phyloP scores from a whole-genome alignment of 2,113 vertebrate genomes.

The Macroglossus sobrinus region DNA sequence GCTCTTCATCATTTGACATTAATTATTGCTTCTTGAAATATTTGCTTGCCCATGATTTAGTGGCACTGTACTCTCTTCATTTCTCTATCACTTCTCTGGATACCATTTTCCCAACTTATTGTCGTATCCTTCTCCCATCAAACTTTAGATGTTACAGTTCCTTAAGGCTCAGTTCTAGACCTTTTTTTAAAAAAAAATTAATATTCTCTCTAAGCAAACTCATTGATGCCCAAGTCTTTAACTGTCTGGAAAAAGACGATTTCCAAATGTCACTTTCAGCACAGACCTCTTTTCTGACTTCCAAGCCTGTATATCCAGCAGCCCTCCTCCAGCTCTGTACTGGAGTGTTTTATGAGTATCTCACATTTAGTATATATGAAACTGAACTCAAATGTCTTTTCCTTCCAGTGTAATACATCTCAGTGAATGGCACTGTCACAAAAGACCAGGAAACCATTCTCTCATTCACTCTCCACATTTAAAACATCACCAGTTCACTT shows the following conservation, averaged over 20 bases:
- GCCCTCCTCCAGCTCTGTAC: background rate
- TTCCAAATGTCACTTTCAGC: background rate
- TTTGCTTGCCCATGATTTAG: background rate
- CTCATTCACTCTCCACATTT: background rate
- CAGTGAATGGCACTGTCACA: background rate
- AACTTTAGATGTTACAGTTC: background rate
- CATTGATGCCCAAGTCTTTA: background rate
- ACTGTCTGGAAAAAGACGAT: background rate
- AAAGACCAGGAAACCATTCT: background rate
- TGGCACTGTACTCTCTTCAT: background rate
- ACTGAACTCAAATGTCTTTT: background rate
- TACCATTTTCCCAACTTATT: background rate
- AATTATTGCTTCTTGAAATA: background rate
- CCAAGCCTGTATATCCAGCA: background rate
- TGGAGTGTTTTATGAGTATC: background rate
- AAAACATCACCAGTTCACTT: background rate
- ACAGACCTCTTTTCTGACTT: background rate
- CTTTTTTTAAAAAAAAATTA: background rate
- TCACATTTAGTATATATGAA: background rate
- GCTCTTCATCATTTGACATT: background rate
- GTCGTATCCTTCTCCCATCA: background rate
- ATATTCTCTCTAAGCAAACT: background rate
- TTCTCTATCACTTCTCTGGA: background rate
- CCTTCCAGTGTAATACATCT: background rate
- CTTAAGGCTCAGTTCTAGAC: background rate